Percentiles rank a stretch among this genome's conserved stretches.
Conservation (phyloP, 2,113 vertebrate species). For the Herpetotheres cachinnans region DNA sequence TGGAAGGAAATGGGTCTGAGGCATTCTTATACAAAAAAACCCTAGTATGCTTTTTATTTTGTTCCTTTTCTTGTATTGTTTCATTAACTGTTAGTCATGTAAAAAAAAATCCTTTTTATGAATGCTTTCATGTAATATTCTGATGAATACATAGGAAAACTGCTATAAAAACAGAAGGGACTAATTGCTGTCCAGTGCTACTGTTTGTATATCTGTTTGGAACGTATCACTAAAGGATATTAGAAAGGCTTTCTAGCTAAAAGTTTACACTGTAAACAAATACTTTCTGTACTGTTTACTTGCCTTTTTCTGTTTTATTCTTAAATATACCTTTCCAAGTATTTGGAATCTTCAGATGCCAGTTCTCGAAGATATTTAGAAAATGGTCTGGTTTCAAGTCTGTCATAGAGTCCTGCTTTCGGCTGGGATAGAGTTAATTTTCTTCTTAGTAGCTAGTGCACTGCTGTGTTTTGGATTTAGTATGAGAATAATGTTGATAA, state of each 20-base stretch:
- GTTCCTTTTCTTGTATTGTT: not conserved
- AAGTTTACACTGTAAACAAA: not conserved
- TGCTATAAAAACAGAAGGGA: not conserved
- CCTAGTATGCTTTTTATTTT: not conserved
- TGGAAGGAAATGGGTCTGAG: slow-evolving; percentile 20
- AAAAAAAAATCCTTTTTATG: not conserved
- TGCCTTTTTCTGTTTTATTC: not conserved
- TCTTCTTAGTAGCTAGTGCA: no score
- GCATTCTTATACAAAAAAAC: not conserved
- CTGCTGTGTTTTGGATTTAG: no score
- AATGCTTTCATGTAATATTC: not conserved
- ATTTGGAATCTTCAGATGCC: not conserved
- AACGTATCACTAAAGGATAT: not conserved
- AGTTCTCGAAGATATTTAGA: not conserved
- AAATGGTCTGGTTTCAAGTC: not conserved
- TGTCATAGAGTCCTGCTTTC: no score
- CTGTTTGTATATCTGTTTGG: not conserved
- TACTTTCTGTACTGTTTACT: not conserved
- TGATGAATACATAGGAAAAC: not conserved
- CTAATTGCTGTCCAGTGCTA: not conserved
- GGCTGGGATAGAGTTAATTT: no score
- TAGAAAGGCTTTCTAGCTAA: not conserved
- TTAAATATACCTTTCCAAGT: not conserved
- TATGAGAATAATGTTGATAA: no score
- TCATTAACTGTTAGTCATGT: not conserved